Conservation (phyloP, 2,797 vertebrate genomes). For the Petrocephalus schoutedeni region DNA sequence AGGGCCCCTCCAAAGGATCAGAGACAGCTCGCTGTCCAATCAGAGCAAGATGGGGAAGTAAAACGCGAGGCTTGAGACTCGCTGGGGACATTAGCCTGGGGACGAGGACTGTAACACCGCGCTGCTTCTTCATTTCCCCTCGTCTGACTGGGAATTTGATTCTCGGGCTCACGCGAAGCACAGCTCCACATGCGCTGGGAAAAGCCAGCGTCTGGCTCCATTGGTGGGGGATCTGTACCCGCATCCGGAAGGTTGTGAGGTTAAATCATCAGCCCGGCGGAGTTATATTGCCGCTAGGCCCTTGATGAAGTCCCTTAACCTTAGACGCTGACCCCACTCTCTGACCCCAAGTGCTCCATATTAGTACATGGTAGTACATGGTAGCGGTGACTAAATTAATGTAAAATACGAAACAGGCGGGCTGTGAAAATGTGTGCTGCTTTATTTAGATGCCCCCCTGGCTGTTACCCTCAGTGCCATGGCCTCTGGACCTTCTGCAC, state of each 20-base stretch:
- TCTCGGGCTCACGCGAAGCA: slow-evolving; percentile 7
- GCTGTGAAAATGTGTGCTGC: background rate
- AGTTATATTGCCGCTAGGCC: background rate
- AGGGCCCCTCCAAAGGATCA: slow-evolving; percentile 9
- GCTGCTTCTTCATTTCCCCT: too few relatives aligned
- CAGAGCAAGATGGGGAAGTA: slow-evolving; percentile 38
- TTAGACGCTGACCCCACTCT: background rate
- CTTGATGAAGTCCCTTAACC: background rate
- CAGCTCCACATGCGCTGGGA: slow-evolving; percentile 19
- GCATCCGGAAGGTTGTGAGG: background rate
- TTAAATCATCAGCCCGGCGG: background rate
- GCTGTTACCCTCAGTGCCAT: background rate
- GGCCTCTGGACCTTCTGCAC: background rate
- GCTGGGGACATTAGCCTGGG: slow-evolving; percentile 41
- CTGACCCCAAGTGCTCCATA: background rate
- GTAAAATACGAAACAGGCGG: background rate
- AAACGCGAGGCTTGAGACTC: slow-evolving; percentile 34
- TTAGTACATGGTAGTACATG: background rate
- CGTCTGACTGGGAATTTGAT: slow-evolving; percentile 24
- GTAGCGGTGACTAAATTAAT: background rate
- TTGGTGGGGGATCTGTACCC: background rate
- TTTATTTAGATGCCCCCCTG: background rate
- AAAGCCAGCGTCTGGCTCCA: background rate
- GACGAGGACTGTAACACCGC: slow-evolving; percentile 28
- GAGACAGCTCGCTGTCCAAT: slow-evolving; percentile 44